Base-by-base conservation (phyloP, 2,888 invertebrate genomes). In the Ceraclea dissimilis region DNA sequence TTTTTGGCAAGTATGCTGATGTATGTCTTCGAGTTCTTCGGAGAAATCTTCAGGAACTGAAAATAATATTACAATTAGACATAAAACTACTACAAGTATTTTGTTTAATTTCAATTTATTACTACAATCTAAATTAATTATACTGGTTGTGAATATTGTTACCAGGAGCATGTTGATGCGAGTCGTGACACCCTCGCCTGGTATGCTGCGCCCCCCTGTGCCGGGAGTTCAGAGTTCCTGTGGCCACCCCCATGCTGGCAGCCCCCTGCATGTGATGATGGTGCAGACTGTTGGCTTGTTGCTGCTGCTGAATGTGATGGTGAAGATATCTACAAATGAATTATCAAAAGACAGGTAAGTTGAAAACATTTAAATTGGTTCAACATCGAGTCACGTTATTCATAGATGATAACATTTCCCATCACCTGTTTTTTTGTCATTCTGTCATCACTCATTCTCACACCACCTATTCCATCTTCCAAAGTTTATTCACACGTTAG, bases 1-100 rank as follows among this genome's bases (percentile, higher is more conserved):
- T n/a, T 61, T 61, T 49, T 61, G 61, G 52, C 61, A 61, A 11
- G 59, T 56, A 31, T 61, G 61, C 46, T 61, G 61, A 49, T 57
- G 57, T 34, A 48, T 48, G 13, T 61, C 58, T 33, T 59, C 61
- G n/a, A 59, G 31, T 20, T 57, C 56, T 54, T 61, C 61, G 5
- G 58, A 51, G 31, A 61, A 61, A n/a, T 56, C 54, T 43, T 60
- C 61, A 54, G 48, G 20, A 44, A 54, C 52, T 53, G 48, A 33
- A 54, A 21, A 46, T 33, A 18, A 51, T n/a, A n/a, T n/a, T n/a
- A n/a, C n/a, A 26, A 52, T 33, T 31, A 31, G 11, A 31, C 31
- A 31, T 13, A 34, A n/a, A 49, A 31, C 11, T n/a, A n/a, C 31
- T 31, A 31, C 11, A 31, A 11, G 31, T 31, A 31, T 31, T 31